Evolutionary conservation across 2,888 invertebrate species (phyloP), one percentile per base, ranked within the genome.

Genomic region (Cantharis nigra): DNA sequence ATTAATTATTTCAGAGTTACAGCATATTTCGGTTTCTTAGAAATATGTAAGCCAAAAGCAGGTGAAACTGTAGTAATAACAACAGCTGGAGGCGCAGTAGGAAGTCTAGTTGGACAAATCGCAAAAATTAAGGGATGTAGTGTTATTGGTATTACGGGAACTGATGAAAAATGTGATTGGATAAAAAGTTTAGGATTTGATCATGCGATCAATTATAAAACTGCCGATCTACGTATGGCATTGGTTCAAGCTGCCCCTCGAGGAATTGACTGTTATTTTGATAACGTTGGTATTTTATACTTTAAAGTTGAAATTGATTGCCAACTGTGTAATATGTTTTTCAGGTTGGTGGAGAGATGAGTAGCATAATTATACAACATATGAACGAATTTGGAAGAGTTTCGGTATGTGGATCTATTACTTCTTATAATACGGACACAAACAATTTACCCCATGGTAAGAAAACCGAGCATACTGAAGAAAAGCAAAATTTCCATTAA

Each of bases 51-150:
- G 78, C 94, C 95, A 2, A 93, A 94, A 87, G 82, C 90, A 9
- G 94, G 94, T 9, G 94, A 96, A 87, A 93, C 93, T 0, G 91
- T 95, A 13, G 92, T 93, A 0, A 91, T 96, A 2, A 93, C 92
- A 23, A 93, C 93, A 9, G 95, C 95, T 11, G 95, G 94, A 20
- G 95, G 95, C 20, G 95, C 95, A 33, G 95, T 95, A 11, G 96
- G 95, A 5, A 92, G 91, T 75, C 90, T 93, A 70, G 95, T 94
- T 26, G 95, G 95, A 1, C 95, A 95, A 89, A 93, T 96, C 79
- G 95, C 92, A 0, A 95, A 95, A 89, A 91, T 93, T 71, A 90
- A 93, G 86, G 93, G 92, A 10, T 92, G 94, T 83, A 90, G 87
- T 77, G 94, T 94, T 0, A 92, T 95, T 80, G 95, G 94, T 3